phyloP scores from a whole-genome alignment of 1,140 invertebrate species.

The Zaprionus taronus region DNA sequence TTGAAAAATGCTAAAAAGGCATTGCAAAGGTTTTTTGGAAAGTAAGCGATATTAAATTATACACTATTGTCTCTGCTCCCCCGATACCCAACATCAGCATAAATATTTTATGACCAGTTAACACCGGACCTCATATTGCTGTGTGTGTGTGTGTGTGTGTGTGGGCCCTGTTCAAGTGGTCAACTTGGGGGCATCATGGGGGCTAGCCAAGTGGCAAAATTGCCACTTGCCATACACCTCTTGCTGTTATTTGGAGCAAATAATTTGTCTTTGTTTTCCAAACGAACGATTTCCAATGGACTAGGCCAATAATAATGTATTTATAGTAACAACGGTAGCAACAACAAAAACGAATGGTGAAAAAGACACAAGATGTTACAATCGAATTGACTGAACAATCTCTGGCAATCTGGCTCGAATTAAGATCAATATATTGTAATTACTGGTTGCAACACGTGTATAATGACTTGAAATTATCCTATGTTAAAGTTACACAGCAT shows the following conservation, averaged over 20 bases:
- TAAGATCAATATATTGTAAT: not conserved
- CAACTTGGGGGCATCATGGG: not conserved
- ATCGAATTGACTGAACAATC: constrained; percentile 7
- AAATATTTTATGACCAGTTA: constrained; percentile 48
- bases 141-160: not conserved
- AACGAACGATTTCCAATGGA: constrained; percentile 60
- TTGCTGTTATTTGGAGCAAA: constrained; percentile 66
- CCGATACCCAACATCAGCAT: constrained; percentile 11
- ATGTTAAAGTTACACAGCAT: not conserved
- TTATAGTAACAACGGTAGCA: not conserved
- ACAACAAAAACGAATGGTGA: not conserved
- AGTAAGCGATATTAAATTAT: constrained; percentile 36
- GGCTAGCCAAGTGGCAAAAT: constrained; percentile 57
- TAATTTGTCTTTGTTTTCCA: constrained; percentile 77
- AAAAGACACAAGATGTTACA: not conserved
- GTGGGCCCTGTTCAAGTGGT: not conserved
- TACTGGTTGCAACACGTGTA: not conserved
- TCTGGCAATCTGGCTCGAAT: not conserved
- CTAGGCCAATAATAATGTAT: constrained; percentile 18
- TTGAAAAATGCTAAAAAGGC: constrained; percentile 48
- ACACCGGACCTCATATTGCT: not conserved
- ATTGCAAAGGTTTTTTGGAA: constrained; percentile 23
- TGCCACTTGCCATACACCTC: constrained; percentile 32
- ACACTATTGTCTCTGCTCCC: constrained; percentile 22
- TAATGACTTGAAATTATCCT: not conserved